Evolutionary conservation across 2,797 vertebrate species (phyloP).

Genomic region (Vespertilio murinus): DNA sequence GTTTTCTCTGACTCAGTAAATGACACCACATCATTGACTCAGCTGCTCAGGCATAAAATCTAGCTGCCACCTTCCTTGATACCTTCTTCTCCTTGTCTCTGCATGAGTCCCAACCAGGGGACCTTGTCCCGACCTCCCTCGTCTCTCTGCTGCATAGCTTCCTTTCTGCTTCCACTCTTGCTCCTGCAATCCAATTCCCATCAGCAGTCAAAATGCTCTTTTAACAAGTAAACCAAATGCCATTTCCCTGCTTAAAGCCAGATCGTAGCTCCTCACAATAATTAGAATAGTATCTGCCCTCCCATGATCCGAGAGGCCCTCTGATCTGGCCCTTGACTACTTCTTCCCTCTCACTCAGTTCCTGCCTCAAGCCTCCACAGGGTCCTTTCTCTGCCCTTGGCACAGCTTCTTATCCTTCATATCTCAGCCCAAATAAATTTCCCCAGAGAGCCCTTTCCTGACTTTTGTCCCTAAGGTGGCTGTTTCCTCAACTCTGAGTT

Average conservation of each 20-base stretch:
- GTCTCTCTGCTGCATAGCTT: background rate
- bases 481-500: background rate
- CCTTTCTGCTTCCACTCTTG: background rate
- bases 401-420: background rate
- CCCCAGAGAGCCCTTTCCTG: background rate
- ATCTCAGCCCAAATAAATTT: background rate
- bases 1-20: background rate
- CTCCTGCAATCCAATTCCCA: background rate
- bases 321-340: background rate
- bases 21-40: background rate
- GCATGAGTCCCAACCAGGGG: background rate
- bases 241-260: background rate
- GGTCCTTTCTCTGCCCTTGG: background rate
- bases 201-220: background rate
- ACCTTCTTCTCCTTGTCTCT: background rate
- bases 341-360: background rate
- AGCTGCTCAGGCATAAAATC: background rate
- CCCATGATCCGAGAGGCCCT: background rate
- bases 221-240: background rate
- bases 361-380: background rate
- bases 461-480: background rate
- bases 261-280: background rate
- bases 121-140: rapidly evolving
- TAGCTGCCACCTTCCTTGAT: background rate
- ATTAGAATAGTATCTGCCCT: background rate